phyloP scores from a whole-genome alignment of 2,797 vertebrate genomes.

The Cynodonichthys magdalenae region DNA sequence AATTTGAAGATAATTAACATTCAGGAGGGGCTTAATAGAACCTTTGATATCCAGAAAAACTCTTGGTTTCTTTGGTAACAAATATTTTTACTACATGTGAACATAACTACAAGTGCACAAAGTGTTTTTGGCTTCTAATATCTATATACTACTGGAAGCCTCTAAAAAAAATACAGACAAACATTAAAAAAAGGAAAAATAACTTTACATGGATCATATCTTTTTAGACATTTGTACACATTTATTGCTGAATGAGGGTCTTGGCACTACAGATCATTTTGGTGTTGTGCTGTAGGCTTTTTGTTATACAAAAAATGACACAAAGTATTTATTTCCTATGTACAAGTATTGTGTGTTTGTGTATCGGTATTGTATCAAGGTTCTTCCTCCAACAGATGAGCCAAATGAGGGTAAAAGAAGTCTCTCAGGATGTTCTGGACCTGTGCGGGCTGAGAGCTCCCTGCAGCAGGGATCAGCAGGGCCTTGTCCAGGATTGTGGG shows the following conservation, averaged over 20 bases:
- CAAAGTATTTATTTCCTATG: neutral
- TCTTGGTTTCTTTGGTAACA: too few relatives aligned
- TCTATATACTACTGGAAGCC: neutral
- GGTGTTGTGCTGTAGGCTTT: conserved; percentile 7
- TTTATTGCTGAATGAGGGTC: conserved; percentile 7
- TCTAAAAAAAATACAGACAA: neutral
- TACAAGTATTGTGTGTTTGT: conserved; percentile 1
- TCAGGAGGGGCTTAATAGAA: too few relatives aligned
- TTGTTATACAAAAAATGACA: conserved; percentile 24
- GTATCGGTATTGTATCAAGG: conserved; percentile 29
- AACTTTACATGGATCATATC: neutral
- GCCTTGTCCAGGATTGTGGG: conserved; percentile 34
- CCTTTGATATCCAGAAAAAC: too few relatives aligned
- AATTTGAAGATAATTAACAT: too few relatives aligned
- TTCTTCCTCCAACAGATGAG: conserved; percentile 47
- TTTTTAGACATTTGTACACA: neutral
- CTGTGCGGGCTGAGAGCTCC: conserved; percentile 27
- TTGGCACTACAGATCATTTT: neutral
- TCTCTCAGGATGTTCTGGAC: conserved; percentile 68
- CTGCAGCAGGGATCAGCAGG: conserved; percentile 37
- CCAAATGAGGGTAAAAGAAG: conserved; percentile 68
- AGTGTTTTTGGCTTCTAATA: neutral
- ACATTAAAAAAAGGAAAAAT: neutral
- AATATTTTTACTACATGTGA: too few relatives aligned
- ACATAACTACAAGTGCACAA: too few relatives aligned